A percentile compares a stretch with the other conserved stretches of the same genome.
Conservation (phyloP, 2,797 vertebrate species). For the Anniella stebbinsi region DNA sequence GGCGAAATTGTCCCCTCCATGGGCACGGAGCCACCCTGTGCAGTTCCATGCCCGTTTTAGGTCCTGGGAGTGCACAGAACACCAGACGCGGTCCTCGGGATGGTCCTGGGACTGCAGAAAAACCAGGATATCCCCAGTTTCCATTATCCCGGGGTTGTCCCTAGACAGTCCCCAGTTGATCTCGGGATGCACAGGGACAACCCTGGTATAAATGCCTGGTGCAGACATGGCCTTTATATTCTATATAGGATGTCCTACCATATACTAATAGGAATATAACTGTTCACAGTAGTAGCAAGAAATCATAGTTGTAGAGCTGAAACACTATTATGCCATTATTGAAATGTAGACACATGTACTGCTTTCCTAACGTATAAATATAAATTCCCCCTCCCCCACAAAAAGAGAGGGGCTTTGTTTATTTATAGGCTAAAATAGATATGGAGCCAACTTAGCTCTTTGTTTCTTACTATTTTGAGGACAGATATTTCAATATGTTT, state of each 20-base stretch:
- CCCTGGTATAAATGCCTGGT: too few species aligned
- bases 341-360: conserved; percentile 39
- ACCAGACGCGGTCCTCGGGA: too few species aligned
- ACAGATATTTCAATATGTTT: conserved; percentile 36
- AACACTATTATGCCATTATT: conserved; percentile 46
- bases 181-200: too few species aligned
- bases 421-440: conserved; percentile 58
- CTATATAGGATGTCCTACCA: neutral
- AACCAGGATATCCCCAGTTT: too few species aligned
- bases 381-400: neutral
- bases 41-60: too few species aligned
- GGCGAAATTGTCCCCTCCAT: too few species aligned
- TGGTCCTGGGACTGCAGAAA: too few species aligned
- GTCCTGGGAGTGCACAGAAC: too few species aligned
- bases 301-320: neutral
- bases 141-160: too few species aligned
- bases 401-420: conserved; percentile 55
- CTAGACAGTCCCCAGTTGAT: too few species aligned
- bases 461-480: conserved; percentile 28
- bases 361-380: conserved; percentile 11
- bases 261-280: neutral
- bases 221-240: too few species aligned
- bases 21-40: too few species aligned
- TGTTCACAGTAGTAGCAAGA: neutral
- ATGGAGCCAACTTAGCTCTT: conserved; percentile 44